Evolutionary conservation across 2,888 invertebrate genomes (phyloP).

Genomic region (Fabriciana adippe): DNA sequence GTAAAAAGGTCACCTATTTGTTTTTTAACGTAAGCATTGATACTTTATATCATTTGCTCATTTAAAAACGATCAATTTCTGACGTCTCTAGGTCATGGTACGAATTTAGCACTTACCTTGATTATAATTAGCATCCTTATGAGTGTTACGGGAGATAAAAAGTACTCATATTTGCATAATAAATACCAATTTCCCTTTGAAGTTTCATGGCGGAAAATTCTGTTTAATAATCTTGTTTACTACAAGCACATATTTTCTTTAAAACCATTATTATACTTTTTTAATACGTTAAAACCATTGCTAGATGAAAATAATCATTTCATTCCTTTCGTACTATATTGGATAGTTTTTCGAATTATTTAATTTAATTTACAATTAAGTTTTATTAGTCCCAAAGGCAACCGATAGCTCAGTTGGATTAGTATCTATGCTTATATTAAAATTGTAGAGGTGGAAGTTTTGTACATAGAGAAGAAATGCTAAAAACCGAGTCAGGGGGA

Average conservation of each 20-base stretch:
- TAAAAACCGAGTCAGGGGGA: too few relatives aligned
- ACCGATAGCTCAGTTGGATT: too few relatives aligned
- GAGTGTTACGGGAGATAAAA: slow-evolving; percentile 53
- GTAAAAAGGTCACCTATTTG: slow-evolving; percentile 28
- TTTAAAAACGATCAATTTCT: slow-evolving; percentile 54
- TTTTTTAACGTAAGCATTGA: slow-evolving; percentile 40
- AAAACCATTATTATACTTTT: too few relatives aligned
- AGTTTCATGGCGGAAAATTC: slow-evolving; percentile 28
- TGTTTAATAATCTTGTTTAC: slow-evolving; percentile 28
- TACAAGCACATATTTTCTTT: slow-evolving; percentile 1
- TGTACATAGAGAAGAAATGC: too few relatives aligned
- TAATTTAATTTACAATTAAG: too few relatives aligned
- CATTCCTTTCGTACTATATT: too few relatives aligned
- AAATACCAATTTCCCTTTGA: slow-evolving; percentile 36
- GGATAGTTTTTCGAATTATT: too few relatives aligned
- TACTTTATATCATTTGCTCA: slow-evolving; percentile 45
- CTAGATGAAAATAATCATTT: too few relatives aligned
- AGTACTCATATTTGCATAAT: slow-evolving; percentile 58
- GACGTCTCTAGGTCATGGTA: slow-evolving; percentile 64
- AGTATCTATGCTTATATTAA: too few relatives aligned
- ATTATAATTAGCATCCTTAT: slow-evolving; percentile 63
- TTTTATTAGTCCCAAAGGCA: too few relatives aligned
- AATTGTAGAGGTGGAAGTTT: too few relatives aligned
- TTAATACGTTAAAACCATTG: too few relatives aligned
- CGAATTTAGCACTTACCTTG: slow-evolving; percentile 56